Percentiles rank a stretch among this genome's conserved stretches.
These are phyloP conservation scores for Ceratoteleas bidentatus DNA, from an alignment of 1,140 invertebrate genomes.

Conservation along the genomic window DNA sequence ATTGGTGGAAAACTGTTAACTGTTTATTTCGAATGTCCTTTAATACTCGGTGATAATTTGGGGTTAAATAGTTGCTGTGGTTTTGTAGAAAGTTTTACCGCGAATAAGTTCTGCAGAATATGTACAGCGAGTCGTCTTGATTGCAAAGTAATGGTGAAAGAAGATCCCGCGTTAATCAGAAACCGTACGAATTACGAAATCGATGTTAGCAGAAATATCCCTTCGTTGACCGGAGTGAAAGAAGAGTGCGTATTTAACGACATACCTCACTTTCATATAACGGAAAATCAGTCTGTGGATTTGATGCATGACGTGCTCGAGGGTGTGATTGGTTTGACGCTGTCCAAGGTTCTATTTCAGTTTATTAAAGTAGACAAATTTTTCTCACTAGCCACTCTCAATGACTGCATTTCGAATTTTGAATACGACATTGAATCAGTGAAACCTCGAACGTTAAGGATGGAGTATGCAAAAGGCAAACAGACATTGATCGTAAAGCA, in stretches of 20 bases:
- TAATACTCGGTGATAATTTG: background rate
- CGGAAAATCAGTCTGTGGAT: background rate
- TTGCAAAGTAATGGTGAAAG: background rate
- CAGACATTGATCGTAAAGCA: background rate
- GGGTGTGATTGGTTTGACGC: background rate
- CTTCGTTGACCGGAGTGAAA: background rate
- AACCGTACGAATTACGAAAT: background rate
- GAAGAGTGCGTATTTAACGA: background rate
- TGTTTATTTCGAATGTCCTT: slow-evolving; percentile 2
- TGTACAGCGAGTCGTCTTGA: background rate
- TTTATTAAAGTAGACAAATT: slow-evolving; percentile 1
- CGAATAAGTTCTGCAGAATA: background rate
- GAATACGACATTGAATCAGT: background rate
- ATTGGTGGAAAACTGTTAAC: background rate
- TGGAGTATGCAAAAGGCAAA: background rate
- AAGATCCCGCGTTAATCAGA: background rate
- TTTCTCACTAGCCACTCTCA: background rate
- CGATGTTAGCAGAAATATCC: background rate
- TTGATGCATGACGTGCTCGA: background rate
- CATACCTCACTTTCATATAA: background rate
- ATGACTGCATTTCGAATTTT: background rate
- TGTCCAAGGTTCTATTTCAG: background rate
- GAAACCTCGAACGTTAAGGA: background rate
- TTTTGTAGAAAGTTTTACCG: background rate
- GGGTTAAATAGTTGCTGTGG: background rate